Conservation (phyloP, 2,797 vertebrate species). For the Sparidentex hasta region DNA sequence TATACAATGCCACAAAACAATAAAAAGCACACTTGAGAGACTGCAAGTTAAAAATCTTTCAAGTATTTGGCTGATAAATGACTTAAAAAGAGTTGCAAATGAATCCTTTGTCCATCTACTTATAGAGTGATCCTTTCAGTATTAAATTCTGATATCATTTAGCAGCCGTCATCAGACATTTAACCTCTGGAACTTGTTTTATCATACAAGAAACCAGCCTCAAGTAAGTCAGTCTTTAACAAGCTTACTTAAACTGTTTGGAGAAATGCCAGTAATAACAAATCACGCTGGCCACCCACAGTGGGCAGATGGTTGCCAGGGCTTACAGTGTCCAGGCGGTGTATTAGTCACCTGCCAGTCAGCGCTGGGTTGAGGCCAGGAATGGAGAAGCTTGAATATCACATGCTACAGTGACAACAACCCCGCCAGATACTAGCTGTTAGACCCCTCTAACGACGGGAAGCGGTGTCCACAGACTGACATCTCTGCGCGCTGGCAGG, state of each 20-base stretch:
- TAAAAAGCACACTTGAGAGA: no score
- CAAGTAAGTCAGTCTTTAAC: constrained; percentile 19
- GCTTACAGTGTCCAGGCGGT: constrained; percentile 63
- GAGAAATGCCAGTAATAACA: constrained; percentile 49
- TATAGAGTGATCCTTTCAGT: not conserved
- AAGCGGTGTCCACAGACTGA: constrained; percentile 2
- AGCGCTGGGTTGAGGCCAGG: constrained; percentile 61
- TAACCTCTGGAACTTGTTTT: not conserved
- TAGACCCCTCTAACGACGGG: not conserved
- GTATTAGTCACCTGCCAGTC: constrained; percentile 78
- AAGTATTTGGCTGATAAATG: not conserved
- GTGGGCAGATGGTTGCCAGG: constrained; percentile 75
- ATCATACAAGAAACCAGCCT: constrained; percentile 1
- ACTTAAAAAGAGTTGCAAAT: not conserved
- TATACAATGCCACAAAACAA: no score
- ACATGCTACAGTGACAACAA: constrained; percentile 36
- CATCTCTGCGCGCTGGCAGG: constrained; percentile 8
- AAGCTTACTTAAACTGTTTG: constrained; percentile 38
- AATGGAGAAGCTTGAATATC: constrained; percentile 27
- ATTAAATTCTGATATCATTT: not conserved
- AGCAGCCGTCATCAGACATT: not conserved
- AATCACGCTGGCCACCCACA: constrained; percentile 64
- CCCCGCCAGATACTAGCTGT: constrained; percentile 12
- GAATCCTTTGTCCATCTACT: not conserved
- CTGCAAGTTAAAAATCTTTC: no score